Conservation (phyloP, 1,140 invertebrate genomes). For the Brachionus koreanus region DNA sequence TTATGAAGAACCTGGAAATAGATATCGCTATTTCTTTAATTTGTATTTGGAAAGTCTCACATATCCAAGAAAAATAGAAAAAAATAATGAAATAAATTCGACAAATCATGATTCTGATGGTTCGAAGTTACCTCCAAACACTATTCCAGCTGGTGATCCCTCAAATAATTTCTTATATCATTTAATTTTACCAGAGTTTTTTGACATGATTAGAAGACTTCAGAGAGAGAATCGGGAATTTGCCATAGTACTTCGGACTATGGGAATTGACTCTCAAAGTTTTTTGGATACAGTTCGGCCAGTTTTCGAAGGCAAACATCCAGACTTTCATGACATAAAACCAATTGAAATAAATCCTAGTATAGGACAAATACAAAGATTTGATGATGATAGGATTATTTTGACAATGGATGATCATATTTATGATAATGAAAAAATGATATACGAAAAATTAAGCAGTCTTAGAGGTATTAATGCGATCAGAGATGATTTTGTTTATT, state of each 20-base stretch:
- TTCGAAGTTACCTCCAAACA: neutral
- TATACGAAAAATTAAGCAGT: constrained; percentile 29
- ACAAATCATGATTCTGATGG: neutral
- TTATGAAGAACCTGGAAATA: neutral
- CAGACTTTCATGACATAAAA: constrained; percentile 1
- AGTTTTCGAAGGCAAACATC: constrained; percentile 21
- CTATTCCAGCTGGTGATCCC: constrained; percentile 34
- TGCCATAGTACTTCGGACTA: constrained; percentile 4
- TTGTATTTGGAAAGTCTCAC: constrained; percentile 18
- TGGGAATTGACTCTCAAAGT: constrained; percentile 38
- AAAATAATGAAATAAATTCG: neutral
- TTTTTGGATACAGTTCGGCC: constrained; percentile 12
- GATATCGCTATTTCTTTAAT: neutral
- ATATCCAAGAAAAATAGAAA: neutral
- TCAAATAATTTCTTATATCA: neutral
- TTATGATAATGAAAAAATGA: neutral
- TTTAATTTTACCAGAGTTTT: constrained; percentile 38
- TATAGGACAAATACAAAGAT: neutral
- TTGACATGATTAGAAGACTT: constrained; percentile 9
- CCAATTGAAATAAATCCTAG: constrained; percentile 10
- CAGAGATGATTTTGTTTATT: constrained; percentile 43
- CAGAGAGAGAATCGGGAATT: constrained; percentile 14
- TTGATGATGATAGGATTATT: neutral
- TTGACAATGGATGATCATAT: constrained; percentile 21
- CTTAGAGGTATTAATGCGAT: constrained; percentile 42